Evolutionary conservation across 2,888 invertebrate species (phyloP).

Genomic region (Folsomia candida): DNA sequence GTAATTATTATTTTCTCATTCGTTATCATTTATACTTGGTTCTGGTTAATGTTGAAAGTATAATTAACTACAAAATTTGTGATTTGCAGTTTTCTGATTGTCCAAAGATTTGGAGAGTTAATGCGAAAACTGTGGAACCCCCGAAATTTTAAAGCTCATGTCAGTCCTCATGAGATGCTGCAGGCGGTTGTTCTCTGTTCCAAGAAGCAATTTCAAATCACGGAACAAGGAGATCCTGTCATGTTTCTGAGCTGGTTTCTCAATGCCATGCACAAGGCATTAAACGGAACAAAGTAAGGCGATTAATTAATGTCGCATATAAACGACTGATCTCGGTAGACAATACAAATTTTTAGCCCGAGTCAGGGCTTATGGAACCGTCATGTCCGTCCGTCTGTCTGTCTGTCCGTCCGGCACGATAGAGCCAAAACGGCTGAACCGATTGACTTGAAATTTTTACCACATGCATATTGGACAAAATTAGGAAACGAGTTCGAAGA

Average conservation of each 20-base stretch:
- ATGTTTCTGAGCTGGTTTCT: conserved; percentile 98
- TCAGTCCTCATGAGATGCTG: conserved; percentile 97
- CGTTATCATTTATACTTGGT: conserved; percentile 1
- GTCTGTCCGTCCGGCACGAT: no score
- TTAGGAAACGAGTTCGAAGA: no score
- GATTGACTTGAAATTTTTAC: no score
- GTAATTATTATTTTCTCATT: background rate
- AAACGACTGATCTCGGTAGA: background rate
- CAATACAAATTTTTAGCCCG: conserved; percentile 2
- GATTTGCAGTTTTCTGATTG: conserved; percentile 79
- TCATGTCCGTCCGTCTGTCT: no score
- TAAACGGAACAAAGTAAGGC: conserved; percentile 78
- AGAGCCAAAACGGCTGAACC: no score
- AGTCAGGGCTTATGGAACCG: no score
- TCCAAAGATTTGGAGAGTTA: conserved; percentile 90
- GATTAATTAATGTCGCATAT: background rate
- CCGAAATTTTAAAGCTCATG: conserved; percentile 97
- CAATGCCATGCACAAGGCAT: conserved; percentile 88
- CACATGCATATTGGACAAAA: no score
- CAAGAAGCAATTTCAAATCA: conserved; percentile 95
- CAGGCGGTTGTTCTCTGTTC: conserved; percentile 97
- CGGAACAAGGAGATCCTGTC: conserved; percentile 96
- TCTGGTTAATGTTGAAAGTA: no score
- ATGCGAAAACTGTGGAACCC: conserved; percentile 99
- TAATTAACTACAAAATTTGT: no score